These are phyloP conservation scores for Meghimatium bilineatum DNA, from an alignment of 2,888 invertebrate genomes.

Conservation along the genomic window DNA sequence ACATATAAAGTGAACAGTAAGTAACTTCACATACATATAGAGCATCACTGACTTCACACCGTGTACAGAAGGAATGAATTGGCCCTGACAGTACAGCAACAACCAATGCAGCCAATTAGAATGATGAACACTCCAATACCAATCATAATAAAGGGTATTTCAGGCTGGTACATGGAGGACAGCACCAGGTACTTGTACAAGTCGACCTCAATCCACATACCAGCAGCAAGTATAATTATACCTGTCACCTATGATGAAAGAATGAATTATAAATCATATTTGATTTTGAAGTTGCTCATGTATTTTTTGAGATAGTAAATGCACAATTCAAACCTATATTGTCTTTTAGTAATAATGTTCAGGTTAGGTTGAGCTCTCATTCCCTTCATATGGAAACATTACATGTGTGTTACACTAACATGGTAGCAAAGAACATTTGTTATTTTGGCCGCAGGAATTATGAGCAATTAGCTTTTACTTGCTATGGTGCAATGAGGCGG, in stretches of 20 bases:
- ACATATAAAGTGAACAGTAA: neutral
- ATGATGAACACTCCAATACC: slow-evolving; percentile 86
- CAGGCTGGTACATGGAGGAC: slow-evolving; percentile 70
- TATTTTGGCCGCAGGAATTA: no score
- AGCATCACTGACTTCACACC: slow-evolving; percentile 80
- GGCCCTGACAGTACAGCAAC: slow-evolving; percentile 90
- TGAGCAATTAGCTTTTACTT: no score
- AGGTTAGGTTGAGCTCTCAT: no score
- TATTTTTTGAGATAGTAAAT: no score
- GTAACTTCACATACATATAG: neutral
- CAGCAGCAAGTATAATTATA: slow-evolving; percentile 84
- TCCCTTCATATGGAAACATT: no score
- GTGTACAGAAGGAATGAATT: slow-evolving; percentile 87
- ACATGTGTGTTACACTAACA: no score
- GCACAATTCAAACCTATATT: no score
- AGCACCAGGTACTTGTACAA: slow-evolving; percentile 87
- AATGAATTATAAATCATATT: neutral
- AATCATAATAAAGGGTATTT: slow-evolving; percentile 72
- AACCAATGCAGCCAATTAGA: slow-evolving; percentile 86
- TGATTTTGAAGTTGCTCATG: no score
- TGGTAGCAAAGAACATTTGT: no score
- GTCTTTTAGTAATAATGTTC: no score
- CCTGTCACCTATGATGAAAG: slow-evolving; percentile 83
- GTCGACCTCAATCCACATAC: slow-evolving; percentile 87
- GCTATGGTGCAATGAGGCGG: no score